Conservation (phyloP, 1,140 invertebrate genomes). For the Steinernema khuongi region DNA sequence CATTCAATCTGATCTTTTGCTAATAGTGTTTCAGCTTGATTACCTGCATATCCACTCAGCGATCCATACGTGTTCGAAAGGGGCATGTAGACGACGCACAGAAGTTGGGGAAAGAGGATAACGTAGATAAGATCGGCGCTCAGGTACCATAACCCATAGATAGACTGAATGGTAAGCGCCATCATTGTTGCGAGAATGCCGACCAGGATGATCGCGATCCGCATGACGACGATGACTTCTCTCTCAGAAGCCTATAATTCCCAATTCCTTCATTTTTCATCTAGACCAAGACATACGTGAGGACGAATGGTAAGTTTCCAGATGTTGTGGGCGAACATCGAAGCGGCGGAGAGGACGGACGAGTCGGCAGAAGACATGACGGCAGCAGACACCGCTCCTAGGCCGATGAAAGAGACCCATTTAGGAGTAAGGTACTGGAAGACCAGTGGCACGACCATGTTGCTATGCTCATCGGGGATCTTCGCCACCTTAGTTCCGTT, state of each 20-base stretch:
- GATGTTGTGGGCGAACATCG: slow-evolving; percentile 96
- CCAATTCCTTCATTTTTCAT: slow-evolving; percentile 19
- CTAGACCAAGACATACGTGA: slow-evolving; percentile 65
- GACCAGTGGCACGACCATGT: slow-evolving; percentile 91
- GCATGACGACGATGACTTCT: slow-evolving; percentile 97
- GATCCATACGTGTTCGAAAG: slow-evolving; percentile 94
- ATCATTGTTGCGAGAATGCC: slow-evolving; percentile 82
- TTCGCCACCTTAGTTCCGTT: slow-evolving; percentile 55
- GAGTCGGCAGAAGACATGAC: slow-evolving; percentile 96
- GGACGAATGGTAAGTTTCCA: slow-evolving; percentile 92
- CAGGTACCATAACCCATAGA: slow-evolving; percentile 93
- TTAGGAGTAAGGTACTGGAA: slow-evolving; percentile 85
- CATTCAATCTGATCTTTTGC: no score
- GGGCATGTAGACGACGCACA: slow-evolving; percentile 93
- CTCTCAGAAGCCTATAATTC: slow-evolving; percentile 74
- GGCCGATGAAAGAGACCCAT: slow-evolving; percentile 88
- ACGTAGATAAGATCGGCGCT: slow-evolving; percentile 93
- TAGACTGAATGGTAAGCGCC: slow-evolving; percentile 89
- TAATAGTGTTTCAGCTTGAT: no score
- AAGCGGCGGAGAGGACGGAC: slow-evolving; percentile 87
- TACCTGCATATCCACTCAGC: slow-evolving; percentile 63
- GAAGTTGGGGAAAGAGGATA: slow-evolving; percentile 92
- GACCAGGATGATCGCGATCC: slow-evolving; percentile 82
- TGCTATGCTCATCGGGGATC: slow-evolving; percentile 68
- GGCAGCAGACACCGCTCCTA: slow-evolving; percentile 94